Evolutionary conservation across 2,113 vertebrate species (phyloP), one percentile per base, ranked within the genome.

Genomic region (Heliornis fulica): DNA sequence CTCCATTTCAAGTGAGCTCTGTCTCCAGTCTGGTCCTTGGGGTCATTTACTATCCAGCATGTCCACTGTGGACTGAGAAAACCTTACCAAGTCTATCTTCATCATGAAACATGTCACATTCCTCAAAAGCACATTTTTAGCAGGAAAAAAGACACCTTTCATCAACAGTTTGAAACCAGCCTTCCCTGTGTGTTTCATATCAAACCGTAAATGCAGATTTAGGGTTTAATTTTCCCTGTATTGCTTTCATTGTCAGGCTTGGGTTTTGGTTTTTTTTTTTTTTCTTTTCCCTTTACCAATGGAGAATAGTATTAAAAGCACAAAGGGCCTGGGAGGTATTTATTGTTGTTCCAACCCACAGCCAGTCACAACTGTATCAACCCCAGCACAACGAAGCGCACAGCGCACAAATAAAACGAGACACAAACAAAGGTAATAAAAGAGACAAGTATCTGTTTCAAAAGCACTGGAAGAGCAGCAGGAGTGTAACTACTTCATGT

Each of bases 341-440:
- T 89, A 93, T 74, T 66, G 87, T 46, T 70, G 79, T 64, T 94
- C 68, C 94, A 95, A 68, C n/a, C 66, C 40, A 1, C 4, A 83
- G 87, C 84, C 71, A 66, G 78, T 71, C 92, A 74, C 83, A 74
- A 45, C 32, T 22, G 38, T 25, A 83, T 63, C 87, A 54, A 81
- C 48, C 22, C 66, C 54, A 31, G 89, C 90, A 59, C 84, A 23
- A 21, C 11, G 82, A 57, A 86, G 66, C 91, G 64, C 6, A 1
- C 79, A 70, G 95, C 1, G 2, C 90, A 93, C 92, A 93, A 93
- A 96, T 93, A 94, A 94, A 95, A 54, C 1, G 5, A 93, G 93
- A 34, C 90, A 85, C 92, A 95, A 97, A 95, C 95, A 92, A 91
- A 92, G 93, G 94, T 95, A 90, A 95, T 97, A 97, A 97, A 97